Evolutionary conservation across 2,888 invertebrate species (phyloP), one percentile per base, ranked within the genome.

Genomic region (Trichogramma dendrolimi): DNA sequence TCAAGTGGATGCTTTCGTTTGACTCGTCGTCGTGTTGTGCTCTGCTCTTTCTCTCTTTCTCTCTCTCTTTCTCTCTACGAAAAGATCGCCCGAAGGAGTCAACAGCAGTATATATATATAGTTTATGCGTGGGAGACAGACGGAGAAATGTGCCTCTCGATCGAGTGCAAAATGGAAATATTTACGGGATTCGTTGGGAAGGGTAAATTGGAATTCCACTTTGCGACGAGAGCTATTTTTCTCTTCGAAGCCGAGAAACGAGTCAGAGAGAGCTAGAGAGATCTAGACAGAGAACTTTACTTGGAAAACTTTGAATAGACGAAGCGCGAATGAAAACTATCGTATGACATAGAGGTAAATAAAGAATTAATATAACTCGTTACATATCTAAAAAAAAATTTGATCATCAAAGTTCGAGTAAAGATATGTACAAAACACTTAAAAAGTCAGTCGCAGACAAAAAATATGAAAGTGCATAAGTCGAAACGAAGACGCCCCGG

Each of bases 1-100:
- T 74, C 73, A 75, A 74, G 73, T 71, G 72, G 68, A 70, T 71
- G 72, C 73, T 75, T 75, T 75, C 71, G 72, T 72, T 77, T 75
- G 71, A 72, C 71, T 27, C 70, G 62, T 60, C 63, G 60, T 61
- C 64, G 63, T 61, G 64, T 65, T 67, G 62, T 6, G 44, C 54
- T 51, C 50, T 62, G 40, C 42, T 41, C 58, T 11, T 52, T 40
- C 52, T 14, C 48, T 51, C 27, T 38, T 8, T 52, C 39, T 42
- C 38, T 44, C 53, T 14, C 38, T 54, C 44, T 54, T 27, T 27
- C 27, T 27, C 27, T 27, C 27, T 2, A 2, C 27, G 27, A 27
- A 27, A 27, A 27, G 27, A 27, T 27, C 27, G 27, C 27, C 27
- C 27, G 27, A 27, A 27, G 27, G 27, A 27, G 27, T 27, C 27